Evolutionary conservation across 2,113 vertebrate species (phyloP), one percentile per base, ranked within the genome.

Genomic region (Todiramphus chloris): DNA sequence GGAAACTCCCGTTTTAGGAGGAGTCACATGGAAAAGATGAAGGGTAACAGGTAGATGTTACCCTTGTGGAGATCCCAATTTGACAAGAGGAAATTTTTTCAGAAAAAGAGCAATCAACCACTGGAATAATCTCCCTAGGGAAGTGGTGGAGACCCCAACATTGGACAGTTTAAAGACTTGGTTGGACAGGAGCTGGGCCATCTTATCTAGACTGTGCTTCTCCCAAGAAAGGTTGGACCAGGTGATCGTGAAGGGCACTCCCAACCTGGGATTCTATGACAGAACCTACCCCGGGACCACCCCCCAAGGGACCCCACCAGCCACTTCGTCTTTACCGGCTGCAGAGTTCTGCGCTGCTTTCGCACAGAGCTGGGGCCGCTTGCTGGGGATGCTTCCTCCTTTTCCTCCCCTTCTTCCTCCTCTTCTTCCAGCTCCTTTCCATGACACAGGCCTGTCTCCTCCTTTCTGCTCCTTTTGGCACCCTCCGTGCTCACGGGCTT

Each of bases 401-500:
- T 66, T 6, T 84, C 72, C 7, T 62, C 24, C 27, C 28, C 28
- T 4, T 55, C 20, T 3, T 76, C 78, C 28, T 53, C 37, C 8
- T 78, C 43, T 27, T 41, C 41, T 41, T 83, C 85, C 12, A 33
- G 33, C 19, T 59, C 39, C 68, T n/a, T 82, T 66, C 60, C 17
- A 23, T 0, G 0, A 25, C 0, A 23, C 63, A 72, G 78, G 6
- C 7, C 17, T 0, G 0, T 33, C 69, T 83, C 50, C 56, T 92
- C 84, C 35, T 31, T 95, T 78, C 58, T 92, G 69, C 83, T 94
- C 92, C 74, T 96, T 92, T 96, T 96, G 1, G 56, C 19, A 1
- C 4, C 0, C 37, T 0, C 23, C 4, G 37, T 7, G 25, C 63
- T 73, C 17, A 0, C 0, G 0, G 31, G 2, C 12, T 75, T 51